Evolutionary conservation across 2,888 invertebrate species (phyloP).

Genomic region (Mythimna impura): DNA sequence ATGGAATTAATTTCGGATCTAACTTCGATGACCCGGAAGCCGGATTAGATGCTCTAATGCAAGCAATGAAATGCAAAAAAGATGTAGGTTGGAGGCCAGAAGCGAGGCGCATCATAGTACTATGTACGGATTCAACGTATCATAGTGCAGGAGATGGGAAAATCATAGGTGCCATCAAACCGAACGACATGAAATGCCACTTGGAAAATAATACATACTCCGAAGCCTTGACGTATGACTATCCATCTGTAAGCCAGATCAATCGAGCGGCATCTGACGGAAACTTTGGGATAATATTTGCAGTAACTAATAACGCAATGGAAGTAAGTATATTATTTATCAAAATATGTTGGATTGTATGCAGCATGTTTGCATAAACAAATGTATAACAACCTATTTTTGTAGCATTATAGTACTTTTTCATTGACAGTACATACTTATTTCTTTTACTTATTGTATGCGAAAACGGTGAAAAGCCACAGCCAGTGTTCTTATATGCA

Average conservation of each 20-base stretch:
- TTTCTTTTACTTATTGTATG: too few relatives aligned
- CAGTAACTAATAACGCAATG: conserved; percentile 86
- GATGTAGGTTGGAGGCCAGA: conserved; percentile 94
- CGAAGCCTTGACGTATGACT: conserved; percentile 91
- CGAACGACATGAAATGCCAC: conserved; percentile 93
- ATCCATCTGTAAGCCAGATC: conserved; percentile 94
- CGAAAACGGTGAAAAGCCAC: too few relatives aligned
- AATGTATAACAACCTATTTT: too few relatives aligned
- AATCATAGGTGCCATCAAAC: conserved; percentile 92
- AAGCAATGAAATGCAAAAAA: conserved; percentile 93
- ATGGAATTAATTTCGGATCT: conserved; percentile 71
- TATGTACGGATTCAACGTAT: conserved; percentile 95
- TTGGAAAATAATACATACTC: conserved; percentile 89
- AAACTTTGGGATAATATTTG: conserved; percentile 95
- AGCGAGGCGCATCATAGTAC: conserved; percentile 93
- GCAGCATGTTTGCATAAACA: too few relatives aligned
- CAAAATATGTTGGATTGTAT: too few relatives aligned
- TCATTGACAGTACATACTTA: too few relatives aligned
- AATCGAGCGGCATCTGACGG: conserved; percentile 91
- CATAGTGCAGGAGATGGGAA: conserved; percentile 96
- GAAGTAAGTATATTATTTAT: conserved; percentile 17
- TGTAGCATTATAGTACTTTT: too few relatives aligned
- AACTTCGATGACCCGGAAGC: conserved; percentile 95
- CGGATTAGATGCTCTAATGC: conserved; percentile 96
- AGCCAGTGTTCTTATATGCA: too few relatives aligned